These are phyloP conservation scores for Erythrocebus patas DNA, from an alignment of 2,113 vertebrate genomes.

Conservation along the genomic window DNA sequence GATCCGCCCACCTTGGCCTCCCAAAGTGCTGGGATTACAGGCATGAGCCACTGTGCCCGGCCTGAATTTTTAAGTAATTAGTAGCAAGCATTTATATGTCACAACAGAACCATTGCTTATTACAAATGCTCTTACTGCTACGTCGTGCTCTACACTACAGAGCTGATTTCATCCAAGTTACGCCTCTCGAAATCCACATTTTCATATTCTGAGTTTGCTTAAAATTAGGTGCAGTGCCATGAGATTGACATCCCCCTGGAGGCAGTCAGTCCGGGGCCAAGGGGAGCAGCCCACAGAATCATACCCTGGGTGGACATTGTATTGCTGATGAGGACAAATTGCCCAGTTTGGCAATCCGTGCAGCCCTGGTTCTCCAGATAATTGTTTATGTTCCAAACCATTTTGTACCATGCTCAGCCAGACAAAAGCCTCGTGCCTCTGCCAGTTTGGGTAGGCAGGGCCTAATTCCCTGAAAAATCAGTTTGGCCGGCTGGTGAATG, in stretches of 20 bases:
- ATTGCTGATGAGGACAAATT: neutral
- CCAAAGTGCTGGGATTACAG: too few species aligned
- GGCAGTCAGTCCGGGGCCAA: fast-evolving
- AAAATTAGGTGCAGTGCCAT: fast-evolving
- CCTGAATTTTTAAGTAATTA: too few species aligned
- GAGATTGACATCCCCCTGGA: fast-evolving
- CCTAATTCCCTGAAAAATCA: neutral
- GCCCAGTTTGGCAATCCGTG: neutral
- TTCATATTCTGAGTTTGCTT: fast-evolving
- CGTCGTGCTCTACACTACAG: fast-evolving
- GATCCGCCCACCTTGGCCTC: too few species aligned
- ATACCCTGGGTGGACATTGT: fast-evolving
- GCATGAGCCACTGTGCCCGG: too few species aligned
- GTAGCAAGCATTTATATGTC: fast-evolving
- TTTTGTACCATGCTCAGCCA: neutral
- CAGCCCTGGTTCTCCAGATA: neutral
- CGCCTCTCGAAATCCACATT: fast-evolving
- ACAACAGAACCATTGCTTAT: neutral
- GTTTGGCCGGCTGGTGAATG: fast-evolving
- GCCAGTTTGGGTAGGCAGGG: neutral
- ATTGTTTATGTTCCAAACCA: neutral
- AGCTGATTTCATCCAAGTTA: neutral
- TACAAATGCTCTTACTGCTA: neutral
- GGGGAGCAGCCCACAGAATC: fast-evolving
- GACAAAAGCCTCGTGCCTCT: neutral